A percentile compares a stretch with the other conserved stretches of the same genome.
Conservation (phyloP, 2,113 vertebrate species). For the Corythaeola cristata region DNA sequence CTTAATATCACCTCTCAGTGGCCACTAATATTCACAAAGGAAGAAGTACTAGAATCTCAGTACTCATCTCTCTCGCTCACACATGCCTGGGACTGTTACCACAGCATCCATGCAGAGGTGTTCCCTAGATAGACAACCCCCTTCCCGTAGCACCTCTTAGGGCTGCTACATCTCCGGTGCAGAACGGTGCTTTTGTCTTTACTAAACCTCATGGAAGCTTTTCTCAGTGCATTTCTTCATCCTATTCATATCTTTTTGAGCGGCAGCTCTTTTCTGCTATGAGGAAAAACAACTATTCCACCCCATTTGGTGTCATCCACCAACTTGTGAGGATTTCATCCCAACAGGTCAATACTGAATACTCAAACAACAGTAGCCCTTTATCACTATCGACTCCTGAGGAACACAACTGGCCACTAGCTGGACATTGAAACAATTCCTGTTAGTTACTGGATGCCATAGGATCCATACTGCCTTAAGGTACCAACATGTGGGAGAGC, state of each 20-base stretch:
- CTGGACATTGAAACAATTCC: not conserved
- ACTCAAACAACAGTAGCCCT: not conserved
- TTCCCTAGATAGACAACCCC: not conserved
- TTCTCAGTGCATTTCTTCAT: not conserved
- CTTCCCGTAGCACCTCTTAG: not conserved
- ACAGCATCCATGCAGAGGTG: not conserved
- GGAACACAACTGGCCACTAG: not conserved
- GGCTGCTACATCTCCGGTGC: not conserved
- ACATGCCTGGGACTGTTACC: not conserved
- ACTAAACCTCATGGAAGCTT: not conserved
- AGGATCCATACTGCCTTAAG: not conserved
- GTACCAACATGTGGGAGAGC: not conserved
- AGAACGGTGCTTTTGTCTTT: not conserved
- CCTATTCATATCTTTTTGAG: not conserved
- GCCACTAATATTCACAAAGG: not conserved
- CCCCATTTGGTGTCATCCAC: not conserved
- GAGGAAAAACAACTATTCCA: not conserved
- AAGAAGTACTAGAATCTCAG: not conserved
- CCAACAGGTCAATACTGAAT: too few relatives aligned
- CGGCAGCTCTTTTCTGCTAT: not conserved
- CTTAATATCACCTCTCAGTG: not conserved
- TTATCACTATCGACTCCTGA: accelerated
- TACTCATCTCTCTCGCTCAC: not conserved
- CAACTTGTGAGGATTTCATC: not conserved
- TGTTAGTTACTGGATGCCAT: not conserved